A percentile compares a stretch with the other conserved stretches of the same genome.
Conservation (phyloP, 2,888 invertebrate species). For the Philaethria dido region DNA sequence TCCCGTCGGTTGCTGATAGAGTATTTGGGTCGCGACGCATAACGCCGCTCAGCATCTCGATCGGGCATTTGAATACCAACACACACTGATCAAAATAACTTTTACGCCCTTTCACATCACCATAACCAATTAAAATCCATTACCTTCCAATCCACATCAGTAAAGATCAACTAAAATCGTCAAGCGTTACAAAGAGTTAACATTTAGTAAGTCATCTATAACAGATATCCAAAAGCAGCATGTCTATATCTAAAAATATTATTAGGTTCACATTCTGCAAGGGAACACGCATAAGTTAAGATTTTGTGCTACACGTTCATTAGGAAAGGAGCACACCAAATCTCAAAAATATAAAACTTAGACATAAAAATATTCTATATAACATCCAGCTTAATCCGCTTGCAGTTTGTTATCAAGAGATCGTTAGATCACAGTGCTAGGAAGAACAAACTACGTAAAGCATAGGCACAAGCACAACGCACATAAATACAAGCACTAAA, state of each 20-base stretch:
- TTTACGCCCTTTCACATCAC: constrained; percentile 80
- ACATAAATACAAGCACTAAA: constrained; percentile 83
- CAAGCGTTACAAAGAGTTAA: constrained; percentile 80
- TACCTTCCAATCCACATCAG: constrained; percentile 82
- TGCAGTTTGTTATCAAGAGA: constrained; percentile 75
- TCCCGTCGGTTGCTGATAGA: constrained; percentile 79
- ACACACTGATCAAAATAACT: constrained; percentile 81
- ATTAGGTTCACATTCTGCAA: constrained; percentile 74
- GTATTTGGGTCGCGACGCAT: constrained; percentile 72
- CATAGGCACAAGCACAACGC: constrained; percentile 83
- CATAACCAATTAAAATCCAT: constrained; percentile 81
- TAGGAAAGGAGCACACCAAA: constrained; percentile 63
- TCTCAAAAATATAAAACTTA: constrained; percentile 52
- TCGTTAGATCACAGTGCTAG: constrained; percentile 65
- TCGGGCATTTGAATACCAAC: constrained; percentile 90
- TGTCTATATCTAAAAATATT: constrained; percentile 65
- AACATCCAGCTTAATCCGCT: constrained; percentile 61
- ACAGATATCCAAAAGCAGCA: constrained; percentile 73
- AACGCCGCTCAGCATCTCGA: constrained; percentile 81
- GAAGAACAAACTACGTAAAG: constrained; percentile 75
- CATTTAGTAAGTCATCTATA: constrained; percentile 71
- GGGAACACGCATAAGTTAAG: constrained; percentile 63
- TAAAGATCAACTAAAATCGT: constrained; percentile 80
- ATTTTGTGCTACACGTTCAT: constrained; percentile 37
- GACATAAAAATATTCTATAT: constrained; percentile 66